Base-by-base conservation (phyloP, 37 sponge, comb jelly and placozoan species). In the Ephydatia muelleri region DNA sequence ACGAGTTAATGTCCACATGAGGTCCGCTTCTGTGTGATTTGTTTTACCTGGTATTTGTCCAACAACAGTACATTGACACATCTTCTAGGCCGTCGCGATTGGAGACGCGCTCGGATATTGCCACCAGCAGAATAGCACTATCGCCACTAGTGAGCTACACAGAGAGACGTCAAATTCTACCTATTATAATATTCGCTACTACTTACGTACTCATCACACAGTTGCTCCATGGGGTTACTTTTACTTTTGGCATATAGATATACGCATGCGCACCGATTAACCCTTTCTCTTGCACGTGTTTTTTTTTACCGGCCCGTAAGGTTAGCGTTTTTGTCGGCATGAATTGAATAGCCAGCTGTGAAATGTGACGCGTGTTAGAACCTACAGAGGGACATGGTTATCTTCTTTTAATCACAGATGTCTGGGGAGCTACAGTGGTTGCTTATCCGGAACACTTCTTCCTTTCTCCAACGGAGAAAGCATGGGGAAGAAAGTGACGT, bases 341-440 rank as follows among this genome's bases (percentile, higher is more conserved):
- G 77, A 38, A 40, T 40, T 2, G 47, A 40, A 57, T 57, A 57
- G 57, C 57, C 16, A 57, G 16, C 57, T 57, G 19, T 14, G 19
- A 57, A 4, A 16, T 19, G 57, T 57, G 57, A 57, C 57, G 16
- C 16, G 57, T 21, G 57, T 57, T 57, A 57, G 57, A 16, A 57
- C 19, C 1, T 57, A 57, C 57, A 14, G 16, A 57, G 0, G 16
- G 14, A 5, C 57, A 57, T 57, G 57, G 1, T 14, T 57, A 1
- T 57, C 57, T 14, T 57, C 19, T 57, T 57, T 57, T 14, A 57
- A 57, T 57, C 6, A 57, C 19, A 57, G 57, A 57, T 57, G 57
- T 93, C 94, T 8, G 76, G 85, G 12, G 84, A 93, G 23, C 94
- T 93, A 0, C 94, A 93, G 82, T 93, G 94, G 94, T 28, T 77